These are phyloP conservation scores for Chloromyia formosa DNA, from an alignment of 2,888 invertebrate species.

Conservation along the genomic window DNA sequence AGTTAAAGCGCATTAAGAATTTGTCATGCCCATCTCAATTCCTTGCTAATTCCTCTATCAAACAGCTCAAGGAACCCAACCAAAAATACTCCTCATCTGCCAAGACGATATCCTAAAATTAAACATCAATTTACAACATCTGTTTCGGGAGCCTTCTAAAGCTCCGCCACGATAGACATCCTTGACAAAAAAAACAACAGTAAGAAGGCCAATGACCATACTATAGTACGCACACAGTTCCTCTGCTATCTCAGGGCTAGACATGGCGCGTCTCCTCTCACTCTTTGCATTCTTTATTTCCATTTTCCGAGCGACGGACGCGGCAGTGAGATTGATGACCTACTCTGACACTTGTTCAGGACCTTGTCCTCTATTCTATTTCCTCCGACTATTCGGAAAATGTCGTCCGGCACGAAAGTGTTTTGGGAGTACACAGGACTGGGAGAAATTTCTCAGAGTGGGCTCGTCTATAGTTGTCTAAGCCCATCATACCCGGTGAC, in stretches of 20 bases:
- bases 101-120: no score
- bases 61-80: no score
- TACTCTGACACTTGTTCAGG: slow-evolving; percentile 48
- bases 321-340: slow-evolving; percentile 49
- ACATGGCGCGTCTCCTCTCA: slow-evolving; percentile 34
- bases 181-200: slow-evolving; percentile 19
- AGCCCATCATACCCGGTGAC: not conserved
- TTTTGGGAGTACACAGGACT: not conserved
- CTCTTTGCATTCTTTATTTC: slow-evolving; percentile 41
- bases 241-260: not conserved
- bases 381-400: not conserved
- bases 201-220: slow-evolving; percentile 16
- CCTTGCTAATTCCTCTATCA: no score
- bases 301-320: no score
- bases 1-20: no score
- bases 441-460: not conserved
- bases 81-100: no score
- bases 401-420: slow-evolving; percentile 22
- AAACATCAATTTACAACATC: no score
- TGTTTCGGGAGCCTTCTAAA: not conserved
- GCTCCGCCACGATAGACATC: not conserved
- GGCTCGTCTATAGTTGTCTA: not conserved
- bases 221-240: not conserved
- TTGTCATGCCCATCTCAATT: no score
- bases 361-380: slow-evolving; percentile 40